These are phyloP conservation scores for Sylvilagus bachmani DNA, from an alignment of 2,113 vertebrate genomes.

Conservation along the genomic window DNA sequence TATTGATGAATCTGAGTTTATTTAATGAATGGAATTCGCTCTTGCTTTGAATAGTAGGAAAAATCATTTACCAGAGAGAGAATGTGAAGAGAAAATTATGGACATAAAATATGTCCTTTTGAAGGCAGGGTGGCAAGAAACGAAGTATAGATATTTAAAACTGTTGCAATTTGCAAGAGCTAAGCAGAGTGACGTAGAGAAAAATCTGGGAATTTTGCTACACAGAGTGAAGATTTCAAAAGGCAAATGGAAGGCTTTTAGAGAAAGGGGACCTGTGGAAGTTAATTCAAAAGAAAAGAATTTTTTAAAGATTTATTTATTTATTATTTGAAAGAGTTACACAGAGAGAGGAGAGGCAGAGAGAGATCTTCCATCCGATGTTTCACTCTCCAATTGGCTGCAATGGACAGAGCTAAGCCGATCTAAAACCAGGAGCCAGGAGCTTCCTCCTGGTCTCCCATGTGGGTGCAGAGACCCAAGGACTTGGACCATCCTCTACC, in stretches of 20 bases:
- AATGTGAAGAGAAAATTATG: neutral
- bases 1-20: neutral
- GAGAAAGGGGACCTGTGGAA: neutral
- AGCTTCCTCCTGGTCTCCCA: no score
- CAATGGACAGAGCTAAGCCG: no score
- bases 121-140: neutral
- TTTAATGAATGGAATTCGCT: neutral
- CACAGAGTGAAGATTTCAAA: neutral
- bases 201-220: neutral
- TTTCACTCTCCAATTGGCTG: no score
- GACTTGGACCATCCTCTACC: no score
- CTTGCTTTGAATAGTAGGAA: neutral
- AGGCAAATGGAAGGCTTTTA: neutral
- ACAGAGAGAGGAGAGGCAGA: no score
- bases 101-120: neutral
- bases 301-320: no score
- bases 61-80: neutral
- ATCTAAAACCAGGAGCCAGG: no score
- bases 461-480: no score
- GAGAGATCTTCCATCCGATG: no score
- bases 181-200: neutral
- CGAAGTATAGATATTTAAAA: no score
- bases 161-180: neutral
- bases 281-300: neutral
- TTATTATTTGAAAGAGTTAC: no score